A percentile compares a stretch with the other conserved stretches of the same genome.
These are phyloP conservation scores for Epicampocera succincta DNA, from an alignment of 2,888 invertebrate genomes.

Conservation along the genomic window DNA sequence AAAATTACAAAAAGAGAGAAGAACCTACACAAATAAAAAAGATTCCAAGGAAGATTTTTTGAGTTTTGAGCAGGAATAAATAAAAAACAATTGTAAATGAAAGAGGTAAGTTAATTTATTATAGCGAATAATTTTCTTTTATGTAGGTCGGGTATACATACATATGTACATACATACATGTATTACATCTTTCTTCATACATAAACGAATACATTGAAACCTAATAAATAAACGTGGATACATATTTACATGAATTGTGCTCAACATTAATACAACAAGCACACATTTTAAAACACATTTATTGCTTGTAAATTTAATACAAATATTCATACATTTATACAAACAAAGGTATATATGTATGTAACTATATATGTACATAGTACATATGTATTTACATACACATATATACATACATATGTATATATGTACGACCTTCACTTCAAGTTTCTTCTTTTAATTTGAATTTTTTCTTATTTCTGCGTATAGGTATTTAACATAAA, in stretches of 20 bases:
- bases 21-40: constrained; percentile 26
- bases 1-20: constrained; percentile 22
- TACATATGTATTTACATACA: too few species aligned
- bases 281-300: constrained; percentile 15
- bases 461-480: constrained; percentile 66
- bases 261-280: constrained; percentile 1
- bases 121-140: constrained; percentile 68
- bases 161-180: constrained; percentile 24
- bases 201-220: constrained; percentile 32
- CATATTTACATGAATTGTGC: constrained; percentile 41
- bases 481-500: constrained; percentile 69
- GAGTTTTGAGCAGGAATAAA: constrained; percentile 51
- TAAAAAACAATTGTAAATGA: constrained; percentile 68
- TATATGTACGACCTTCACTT: constrained; percentile 71
- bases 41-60: constrained; percentile 37
- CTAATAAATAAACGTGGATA: constrained; percentile 39
- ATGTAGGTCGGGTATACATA: constrained; percentile 66
- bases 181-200: constrained; percentile 60
- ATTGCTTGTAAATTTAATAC: constrained; percentile 30
- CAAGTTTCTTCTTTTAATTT: constrained; percentile 69
- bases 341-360: constrained; percentile 12
- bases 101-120: constrained; percentile 65
- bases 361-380: too few species aligned
- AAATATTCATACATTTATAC: constrained; percentile 29
- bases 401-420: constrained; percentile 40